These are phyloP conservation scores for Dendrocincla fuliginosa DNA, from an alignment of 2,797 vertebrate genomes.

Conservation along the genomic window DNA sequence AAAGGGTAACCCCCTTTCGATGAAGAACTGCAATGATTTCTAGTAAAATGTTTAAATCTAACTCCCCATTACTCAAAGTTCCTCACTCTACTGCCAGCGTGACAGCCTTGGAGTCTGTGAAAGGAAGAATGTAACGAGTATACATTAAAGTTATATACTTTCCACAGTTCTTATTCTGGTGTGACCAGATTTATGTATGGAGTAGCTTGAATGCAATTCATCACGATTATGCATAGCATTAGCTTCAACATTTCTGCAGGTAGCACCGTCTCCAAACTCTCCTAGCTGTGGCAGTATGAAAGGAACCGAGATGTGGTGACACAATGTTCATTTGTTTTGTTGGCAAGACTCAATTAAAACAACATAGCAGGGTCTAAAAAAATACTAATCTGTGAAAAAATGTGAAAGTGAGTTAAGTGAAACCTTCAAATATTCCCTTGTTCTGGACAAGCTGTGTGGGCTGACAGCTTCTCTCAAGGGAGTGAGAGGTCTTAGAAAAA, in stretches of 20 bases:
- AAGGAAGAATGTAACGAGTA: conserved; percentile 26
- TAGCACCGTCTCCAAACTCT: background rate
- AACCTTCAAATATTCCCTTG: conserved; percentile 14
- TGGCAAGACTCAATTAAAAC: conserved; percentile 41
- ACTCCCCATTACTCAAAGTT: background rate
- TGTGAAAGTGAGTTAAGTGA: background rate
- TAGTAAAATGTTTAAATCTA: conserved; percentile 27
- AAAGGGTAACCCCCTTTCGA: background rate
- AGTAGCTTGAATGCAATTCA: conserved; percentile 32
- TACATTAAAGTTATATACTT: conserved; percentile 24
- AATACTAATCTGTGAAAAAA: conserved; percentile 55
- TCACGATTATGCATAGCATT: background rate
- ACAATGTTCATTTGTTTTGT: conserved; percentile 44
- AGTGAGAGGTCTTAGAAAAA: conserved; percentile 10
- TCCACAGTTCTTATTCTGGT: conserved; percentile 38
- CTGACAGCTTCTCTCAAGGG: conserved; percentile 53
- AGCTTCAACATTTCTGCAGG: background rate
- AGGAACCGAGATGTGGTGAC: background rate
- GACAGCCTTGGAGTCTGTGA: background rate
- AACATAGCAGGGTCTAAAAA: conserved; percentile 23
- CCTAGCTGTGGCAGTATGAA: background rate
- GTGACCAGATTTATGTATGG: conserved; percentile 41
- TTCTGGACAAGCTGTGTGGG: conserved; percentile 40
- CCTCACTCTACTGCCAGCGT: background rate
- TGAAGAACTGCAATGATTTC: background rate